A percentile compares a stretch with the other conserved stretches of the same genome.
phyloP scores from a whole-genome alignment of 2,888 invertebrate genomes.

The Apoda limacodes region DNA sequence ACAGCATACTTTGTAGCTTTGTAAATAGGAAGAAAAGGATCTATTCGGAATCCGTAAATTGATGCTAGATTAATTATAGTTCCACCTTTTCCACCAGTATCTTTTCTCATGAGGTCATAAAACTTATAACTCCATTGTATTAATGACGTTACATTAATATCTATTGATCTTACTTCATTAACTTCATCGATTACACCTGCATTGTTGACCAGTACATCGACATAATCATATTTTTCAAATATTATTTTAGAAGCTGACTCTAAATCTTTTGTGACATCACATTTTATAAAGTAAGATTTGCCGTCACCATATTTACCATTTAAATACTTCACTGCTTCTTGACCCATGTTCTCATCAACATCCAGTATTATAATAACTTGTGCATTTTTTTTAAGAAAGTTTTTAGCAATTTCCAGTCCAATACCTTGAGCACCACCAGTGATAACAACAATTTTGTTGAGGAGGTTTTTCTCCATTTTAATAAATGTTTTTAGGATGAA shows the following conservation, averaged over 20 bases:
- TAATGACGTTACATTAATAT: constrained; percentile 37
- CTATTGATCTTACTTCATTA: constrained; percentile 28
- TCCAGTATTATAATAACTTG: constrained; percentile 31
- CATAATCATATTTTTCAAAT: constrained; percentile 31
- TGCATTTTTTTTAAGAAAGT: constrained; percentile 48
- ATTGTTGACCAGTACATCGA: constrained; percentile 55
- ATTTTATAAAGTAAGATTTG: constrained; percentile 53
- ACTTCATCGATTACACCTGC: constrained; percentile 42
- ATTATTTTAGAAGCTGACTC: constrained; percentile 40
- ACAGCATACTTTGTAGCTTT: constrained; percentile 64
- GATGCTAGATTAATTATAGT: constrained; percentile 70
- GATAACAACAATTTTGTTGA: constrained; percentile 24
- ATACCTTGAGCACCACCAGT: constrained; percentile 65
- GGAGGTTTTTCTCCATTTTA: constrained; percentile 4
- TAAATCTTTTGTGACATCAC: constrained; percentile 62
- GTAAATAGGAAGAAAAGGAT: constrained; percentile 56
- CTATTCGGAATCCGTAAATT: constrained; percentile 52
- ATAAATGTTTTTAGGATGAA: too few relatives aligned
- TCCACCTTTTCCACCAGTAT: constrained; percentile 63
- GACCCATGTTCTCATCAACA: constrained; percentile 34
- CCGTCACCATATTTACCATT: constrained; percentile 50
- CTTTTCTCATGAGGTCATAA: constrained; percentile 57
- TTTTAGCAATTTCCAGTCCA: constrained; percentile 49
- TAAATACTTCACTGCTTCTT: constrained; percentile 43
- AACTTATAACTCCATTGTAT: constrained; percentile 46